Conservation (phyloP, 1,140 invertebrate genomes). For the Hyphantria cunea region DNA sequence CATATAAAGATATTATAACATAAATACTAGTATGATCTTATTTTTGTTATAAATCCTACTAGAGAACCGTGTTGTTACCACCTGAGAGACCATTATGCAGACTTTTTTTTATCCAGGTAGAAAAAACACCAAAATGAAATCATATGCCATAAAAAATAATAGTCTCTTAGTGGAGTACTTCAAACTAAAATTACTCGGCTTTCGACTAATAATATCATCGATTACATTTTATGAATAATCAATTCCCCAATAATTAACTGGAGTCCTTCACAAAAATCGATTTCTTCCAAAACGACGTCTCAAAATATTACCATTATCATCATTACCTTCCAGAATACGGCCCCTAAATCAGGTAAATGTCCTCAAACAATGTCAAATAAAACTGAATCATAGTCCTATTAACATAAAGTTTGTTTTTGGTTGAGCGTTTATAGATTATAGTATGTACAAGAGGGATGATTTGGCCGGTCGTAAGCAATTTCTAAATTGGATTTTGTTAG, state of each 20-base stretch:
- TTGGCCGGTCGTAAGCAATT: constrained; percentile 44
- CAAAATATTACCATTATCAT: constrained; percentile 32
- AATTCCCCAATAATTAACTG: constrained; percentile 6
- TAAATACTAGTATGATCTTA: too few relatives aligned
- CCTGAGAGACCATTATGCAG: too few relatives aligned
- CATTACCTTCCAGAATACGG: constrained; percentile 22
- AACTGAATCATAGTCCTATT: constrained; percentile 25
- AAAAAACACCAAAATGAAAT: too few relatives aligned
- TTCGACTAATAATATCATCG: not conserved
- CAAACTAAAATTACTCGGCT: not conserved
- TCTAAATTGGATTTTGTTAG: constrained; percentile 44
- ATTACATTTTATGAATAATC: constrained; percentile 2
- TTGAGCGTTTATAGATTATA: constrained; percentile 12
- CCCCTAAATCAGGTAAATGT: constrained; percentile 23
- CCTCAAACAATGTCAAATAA: not conserved
- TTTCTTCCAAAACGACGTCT: constrained; percentile 11
- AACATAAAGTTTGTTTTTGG: constrained; percentile 34
- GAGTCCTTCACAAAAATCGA: constrained; percentile 8
- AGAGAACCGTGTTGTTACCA: too few relatives aligned
- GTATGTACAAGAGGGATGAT: constrained; percentile 32
- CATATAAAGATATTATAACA: too few relatives aligned
- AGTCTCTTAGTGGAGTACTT: not conserved
- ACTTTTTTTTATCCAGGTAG: too few relatives aligned
- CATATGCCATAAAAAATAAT: not conserved
- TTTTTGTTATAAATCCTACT: too few relatives aligned